A percentile compares a stretch with the other conserved stretches of the same genome.
These are phyloP conservation scores for Hirundo rustica DNA, from an alignment of 2,797 vertebrate genomes.

Conservation along the genomic window DNA sequence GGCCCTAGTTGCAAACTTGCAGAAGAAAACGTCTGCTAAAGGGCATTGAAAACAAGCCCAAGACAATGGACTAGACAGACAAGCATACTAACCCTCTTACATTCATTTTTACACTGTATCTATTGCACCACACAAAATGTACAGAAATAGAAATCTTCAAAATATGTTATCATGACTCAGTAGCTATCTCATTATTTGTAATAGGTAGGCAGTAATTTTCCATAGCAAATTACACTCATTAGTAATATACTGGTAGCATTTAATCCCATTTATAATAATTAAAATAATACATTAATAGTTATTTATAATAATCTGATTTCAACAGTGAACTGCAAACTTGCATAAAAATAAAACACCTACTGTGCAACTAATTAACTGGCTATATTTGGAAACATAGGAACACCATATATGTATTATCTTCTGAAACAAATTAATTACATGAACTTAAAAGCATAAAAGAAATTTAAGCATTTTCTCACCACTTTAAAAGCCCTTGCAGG, in stretches of 20 bases:
- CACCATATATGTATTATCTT: neutral
- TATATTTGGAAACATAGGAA: neutral
- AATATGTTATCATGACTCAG: neutral
- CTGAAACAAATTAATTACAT: neutral
- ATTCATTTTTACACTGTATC: neutral
- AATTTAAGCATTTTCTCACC: slow-evolving; percentile 65
- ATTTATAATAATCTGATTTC: slow-evolving; percentile 8
- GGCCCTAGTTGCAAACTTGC: neutral
- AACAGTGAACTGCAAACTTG: neutral
- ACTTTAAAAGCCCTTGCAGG: slow-evolving; percentile 88
- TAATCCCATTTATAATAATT: slow-evolving; percentile 11
- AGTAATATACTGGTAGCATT: neutral
- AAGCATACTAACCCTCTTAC: neutral
- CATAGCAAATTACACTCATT: neutral
- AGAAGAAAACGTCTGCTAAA: neutral
- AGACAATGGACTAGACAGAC: neutral
- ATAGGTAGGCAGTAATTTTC: slow-evolving; percentile 11
- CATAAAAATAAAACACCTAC: neutral
- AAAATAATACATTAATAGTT: slow-evolving; percentile 11
- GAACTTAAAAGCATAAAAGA: neutral
- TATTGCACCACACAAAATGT: neutral
- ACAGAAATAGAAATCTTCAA: neutral
- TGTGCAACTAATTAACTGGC: neutral
- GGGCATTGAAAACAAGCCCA: neutral
- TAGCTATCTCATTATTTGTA: slow-evolving; percentile 10